Evolutionary conservation across 2,113 vertebrate genomes (phyloP), one percentile per base, ranked within the genome.

Genomic region (Rallus limicola): DNA sequence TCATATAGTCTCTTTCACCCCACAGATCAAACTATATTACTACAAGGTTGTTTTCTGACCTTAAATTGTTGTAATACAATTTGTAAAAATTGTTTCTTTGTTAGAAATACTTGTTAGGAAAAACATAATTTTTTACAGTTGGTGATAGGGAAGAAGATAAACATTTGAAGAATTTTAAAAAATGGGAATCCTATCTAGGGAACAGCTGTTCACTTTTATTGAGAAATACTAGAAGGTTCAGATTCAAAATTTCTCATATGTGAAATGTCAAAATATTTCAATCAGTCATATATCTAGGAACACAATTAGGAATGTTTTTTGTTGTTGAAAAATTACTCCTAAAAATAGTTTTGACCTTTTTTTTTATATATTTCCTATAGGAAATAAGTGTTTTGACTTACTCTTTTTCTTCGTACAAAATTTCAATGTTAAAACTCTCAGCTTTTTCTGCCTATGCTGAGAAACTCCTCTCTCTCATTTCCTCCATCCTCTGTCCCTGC

Each of bases 241-340:
- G 23, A 50, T 80, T 69, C n/a, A 79, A 86, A 86, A 84, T 42
- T 8, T 82, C 52, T 87, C 33, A 44, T 69, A 38, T 42, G 5
- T 48, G 60, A 82, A 88, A 76, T 24, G 53, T 62, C 31, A 69
- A 93, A 96, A 85, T 91, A 90, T 90, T 94, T 85, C 38, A 46
- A 15, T 58, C 44, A 67, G n/a, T 64, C 28, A 15, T 48, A 24
- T 64, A 56, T 71, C 42, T 68, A 71, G 33, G 33, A 71, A 42
- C 5, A 29, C 3, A 87, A 59, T 56, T 84, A 75, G 3, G 46
- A 91, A 31, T 6, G 2, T 2, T 25, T 74, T 67, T 28, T 24
- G 48, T 48, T 0, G 4, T 6, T 8, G 5, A 3, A 6, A 40
- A 8, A 4, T 69, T 65, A 59, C 7, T 69, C 4, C 16, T 42